Percentiles rank a stretch among this genome's conserved stretches.
These are phyloP conservation scores for Sceliomorpha sp. DNA, from an alignment of 2,888 invertebrate species.

Conservation along the genomic window DNA sequence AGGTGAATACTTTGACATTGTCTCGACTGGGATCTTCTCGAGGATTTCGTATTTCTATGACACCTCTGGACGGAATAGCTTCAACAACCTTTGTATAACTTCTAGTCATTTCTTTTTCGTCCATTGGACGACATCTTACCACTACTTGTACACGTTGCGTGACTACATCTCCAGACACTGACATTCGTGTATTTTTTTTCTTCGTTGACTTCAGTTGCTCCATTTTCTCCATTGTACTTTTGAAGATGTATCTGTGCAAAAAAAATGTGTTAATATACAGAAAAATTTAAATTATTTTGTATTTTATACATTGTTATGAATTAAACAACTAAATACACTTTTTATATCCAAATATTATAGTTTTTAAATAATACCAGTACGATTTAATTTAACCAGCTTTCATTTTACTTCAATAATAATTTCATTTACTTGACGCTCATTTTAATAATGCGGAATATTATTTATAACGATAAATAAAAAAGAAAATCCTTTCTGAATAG, in stretches of 20 bases:
- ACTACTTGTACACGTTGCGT: constrained; percentile 95
- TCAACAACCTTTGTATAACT: constrained; percentile 90
- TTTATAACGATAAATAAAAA: too few species aligned
- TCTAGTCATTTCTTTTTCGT: constrained; percentile 89
- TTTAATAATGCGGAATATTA: too few species aligned
- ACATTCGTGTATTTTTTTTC: constrained; percentile 61
- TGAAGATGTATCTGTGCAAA: background rate
- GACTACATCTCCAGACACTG: constrained; percentile 59
- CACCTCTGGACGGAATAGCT: constrained; percentile 92
- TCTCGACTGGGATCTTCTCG: constrained; percentile 85
- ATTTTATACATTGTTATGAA: too few species aligned
- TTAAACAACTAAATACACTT: too few species aligned
- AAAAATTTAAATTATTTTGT: too few species aligned
- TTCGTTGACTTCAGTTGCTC: constrained; percentile 65
- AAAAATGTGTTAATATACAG: too few species aligned
- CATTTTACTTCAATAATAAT: too few species aligned
- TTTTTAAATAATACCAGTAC: too few species aligned
- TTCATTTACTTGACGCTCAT: too few species aligned
- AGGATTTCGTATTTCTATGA: constrained; percentile 94
- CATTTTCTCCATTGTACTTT: constrained; percentile 61
- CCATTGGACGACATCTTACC: constrained; percentile 97
- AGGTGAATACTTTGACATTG: constrained; percentile 96
- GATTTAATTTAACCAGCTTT: too few species aligned
- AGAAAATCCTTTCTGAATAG: too few species aligned
- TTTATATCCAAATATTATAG: too few species aligned